Evolutionary conservation across 2,888 invertebrate genomes (phyloP).

Genomic region (Nomada lathburiana): DNA sequence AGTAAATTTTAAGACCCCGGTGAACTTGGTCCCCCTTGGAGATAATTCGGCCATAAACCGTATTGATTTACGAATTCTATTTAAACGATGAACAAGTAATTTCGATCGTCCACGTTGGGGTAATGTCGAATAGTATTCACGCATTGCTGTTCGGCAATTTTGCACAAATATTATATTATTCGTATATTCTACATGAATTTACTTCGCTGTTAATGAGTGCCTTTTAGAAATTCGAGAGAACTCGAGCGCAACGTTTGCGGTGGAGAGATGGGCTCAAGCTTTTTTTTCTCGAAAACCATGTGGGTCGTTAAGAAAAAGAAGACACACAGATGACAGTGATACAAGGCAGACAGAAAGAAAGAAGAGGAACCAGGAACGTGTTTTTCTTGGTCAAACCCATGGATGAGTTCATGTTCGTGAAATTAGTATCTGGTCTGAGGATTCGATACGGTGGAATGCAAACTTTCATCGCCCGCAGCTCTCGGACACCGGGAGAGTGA

Average conservation of each 20-base stretch:
- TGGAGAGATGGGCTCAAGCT: background rate
- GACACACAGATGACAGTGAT: background rate
- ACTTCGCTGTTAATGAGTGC: background rate
- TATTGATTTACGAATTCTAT: too few relatives aligned
- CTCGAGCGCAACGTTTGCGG: conserved; percentile 21
- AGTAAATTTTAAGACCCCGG: too few relatives aligned
- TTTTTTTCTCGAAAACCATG: conserved; percentile 2
- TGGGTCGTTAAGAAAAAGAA: conserved; percentile 4
- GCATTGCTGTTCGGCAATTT: too few relatives aligned
- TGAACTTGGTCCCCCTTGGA: too few relatives aligned
- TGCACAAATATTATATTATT: too few relatives aligned
- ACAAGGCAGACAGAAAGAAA: background rate
- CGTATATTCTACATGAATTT: background rate
- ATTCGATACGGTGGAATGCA: conserved; percentile 54
- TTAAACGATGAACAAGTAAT: too few relatives aligned
- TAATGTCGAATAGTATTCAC: too few relatives aligned
- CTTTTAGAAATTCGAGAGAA: background rate
- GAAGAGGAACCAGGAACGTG: background rate
- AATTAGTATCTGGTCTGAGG: conserved; percentile 62
- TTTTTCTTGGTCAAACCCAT: conserved; percentile 43
- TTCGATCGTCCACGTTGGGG: too few relatives aligned
- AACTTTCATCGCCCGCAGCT: conserved; percentile 73
- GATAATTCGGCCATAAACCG: too few relatives aligned
- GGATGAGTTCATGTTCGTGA: conserved; percentile 61
- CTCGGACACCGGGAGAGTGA: conserved; percentile 62